Conservation (phyloP, 2,888 invertebrate species). For the Coremacera marginata region DNA sequence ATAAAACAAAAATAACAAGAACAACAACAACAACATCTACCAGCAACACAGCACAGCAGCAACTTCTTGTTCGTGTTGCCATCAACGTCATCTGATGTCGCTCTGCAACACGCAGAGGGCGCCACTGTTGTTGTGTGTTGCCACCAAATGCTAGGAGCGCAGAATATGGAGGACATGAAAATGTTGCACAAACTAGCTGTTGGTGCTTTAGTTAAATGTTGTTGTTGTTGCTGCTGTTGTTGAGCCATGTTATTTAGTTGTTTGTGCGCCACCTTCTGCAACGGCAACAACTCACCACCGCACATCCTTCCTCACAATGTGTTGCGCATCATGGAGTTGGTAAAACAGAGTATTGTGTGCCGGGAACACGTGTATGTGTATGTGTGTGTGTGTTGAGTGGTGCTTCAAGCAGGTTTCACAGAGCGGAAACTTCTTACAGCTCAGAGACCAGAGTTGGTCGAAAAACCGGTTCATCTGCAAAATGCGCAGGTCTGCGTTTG, state of each 20-base stretch:
- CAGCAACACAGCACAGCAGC: slow-evolving; percentile 37
- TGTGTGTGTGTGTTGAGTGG: background rate
- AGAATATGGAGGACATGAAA: slow-evolving; percentile 23
- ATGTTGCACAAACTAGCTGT: slow-evolving; percentile 24
- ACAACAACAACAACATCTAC: background rate
- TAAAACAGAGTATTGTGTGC: background rate
- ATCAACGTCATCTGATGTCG: slow-evolving; percentile 15
- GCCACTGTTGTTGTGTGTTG: slow-evolving; percentile 67
- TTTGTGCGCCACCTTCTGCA: background rate
- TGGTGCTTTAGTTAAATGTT: slow-evolving; percentile 23
- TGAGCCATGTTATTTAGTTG: background rate
- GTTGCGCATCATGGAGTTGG: background rate
- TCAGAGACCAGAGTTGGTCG: background rate
- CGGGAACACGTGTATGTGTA: background rate
- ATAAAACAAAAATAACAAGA: background rate
- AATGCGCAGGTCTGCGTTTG: background rate
- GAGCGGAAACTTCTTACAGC: background rate
- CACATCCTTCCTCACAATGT: background rate
- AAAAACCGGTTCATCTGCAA: background rate
- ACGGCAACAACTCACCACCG: background rate
- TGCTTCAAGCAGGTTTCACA: too few relatives aligned
- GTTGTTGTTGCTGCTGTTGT: background rate
- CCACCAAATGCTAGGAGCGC: slow-evolving; percentile 62
- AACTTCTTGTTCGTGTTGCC: slow-evolving; percentile 38
- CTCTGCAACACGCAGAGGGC: slow-evolving; percentile 46